Base-by-base conservation (phyloP, 64 coral and sea anemone species). In the Actinia equina region DNA sequence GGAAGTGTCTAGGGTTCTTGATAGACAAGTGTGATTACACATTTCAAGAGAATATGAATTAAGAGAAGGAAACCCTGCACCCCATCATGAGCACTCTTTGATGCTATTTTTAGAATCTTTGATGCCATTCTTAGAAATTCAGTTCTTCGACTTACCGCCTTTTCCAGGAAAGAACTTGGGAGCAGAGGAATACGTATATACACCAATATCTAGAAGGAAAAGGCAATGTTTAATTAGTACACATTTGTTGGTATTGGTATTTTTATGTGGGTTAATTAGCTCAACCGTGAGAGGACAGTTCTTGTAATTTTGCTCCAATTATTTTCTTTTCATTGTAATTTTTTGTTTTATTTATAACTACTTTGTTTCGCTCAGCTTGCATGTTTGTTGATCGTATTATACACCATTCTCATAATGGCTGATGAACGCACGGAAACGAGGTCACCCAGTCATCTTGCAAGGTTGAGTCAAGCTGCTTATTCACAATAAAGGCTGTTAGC, bases 101-200 rank as follows among this genome's bases (percentile, higher is more conserved):
- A 37, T 37, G 30, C 30, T 37, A 37, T 37, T 37, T 37, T 37
- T 37, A 37, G 30, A 37, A 37, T 37, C 30, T 37, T 37, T 0
- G 0, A 37, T 37, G 30, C 30, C 30, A 37, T 74, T 42, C 10
- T 25, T 6, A 15, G 7, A 5, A 13, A 30, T 74, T 2, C 14
- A 41, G 26, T 26, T 1, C 25, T 15, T 52, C 5, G 22, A 45
- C 84, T 89, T 79, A 94, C 93, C 93, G 44, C 89, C 89, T 77
- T 63, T 65, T 17, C 93, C 93, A 51, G 93, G 93, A 62, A 94
- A 94, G 46, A 94, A 94, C 58, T 94, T 94, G 8, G 84, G 93
- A 1, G 79, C 93, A 46, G 93, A 94, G 2, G 93, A 94, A 77
- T 94, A 94, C 3, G 25, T 94, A 77, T 87, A 94, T 6, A 51